phyloP scores from a whole-genome alignment of 2,888 invertebrate genomes.

The Stenodema calcarata region DNA sequence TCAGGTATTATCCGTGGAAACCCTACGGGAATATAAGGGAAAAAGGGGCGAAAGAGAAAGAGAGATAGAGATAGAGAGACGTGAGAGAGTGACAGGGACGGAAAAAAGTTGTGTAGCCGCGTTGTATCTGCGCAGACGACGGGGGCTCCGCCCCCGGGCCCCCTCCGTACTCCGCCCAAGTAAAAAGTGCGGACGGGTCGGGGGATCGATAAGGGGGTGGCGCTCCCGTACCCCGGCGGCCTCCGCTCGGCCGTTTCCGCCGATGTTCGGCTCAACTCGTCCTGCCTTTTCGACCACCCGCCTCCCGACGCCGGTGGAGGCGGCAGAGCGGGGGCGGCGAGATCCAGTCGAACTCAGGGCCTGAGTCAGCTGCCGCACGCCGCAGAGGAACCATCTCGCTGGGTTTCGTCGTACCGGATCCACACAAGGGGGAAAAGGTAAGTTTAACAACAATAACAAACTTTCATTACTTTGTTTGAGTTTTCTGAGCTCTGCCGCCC shows the following conservation, averaged over 20 bases:
- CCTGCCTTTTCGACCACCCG: neutral
- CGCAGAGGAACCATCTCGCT: slow-evolving; percentile 38
- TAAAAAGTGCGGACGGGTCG: slow-evolving; percentile 26
- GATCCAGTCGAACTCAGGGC: slow-evolving; percentile 3
- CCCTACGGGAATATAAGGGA: neutral
- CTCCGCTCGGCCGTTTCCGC: neutral
- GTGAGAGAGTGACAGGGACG: neutral
- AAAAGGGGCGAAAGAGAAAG: slow-evolving; percentile 14
- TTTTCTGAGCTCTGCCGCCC: slow-evolving; percentile 45
- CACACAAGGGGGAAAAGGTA: slow-evolving; percentile 40
- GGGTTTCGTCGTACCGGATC: neutral
- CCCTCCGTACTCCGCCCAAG: slow-evolving; percentile 28
- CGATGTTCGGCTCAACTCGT: neutral
- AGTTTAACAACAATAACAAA: slow-evolving; percentile 51
- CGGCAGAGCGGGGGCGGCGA: slow-evolving; percentile 44
- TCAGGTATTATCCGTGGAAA: neutral
- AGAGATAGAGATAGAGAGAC: neutral
- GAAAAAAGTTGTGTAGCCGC: slow-evolving; percentile 46
- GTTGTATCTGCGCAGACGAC: slow-evolving; percentile 46
- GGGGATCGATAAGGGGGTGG: slow-evolving; percentile 39
- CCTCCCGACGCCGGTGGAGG: no score
- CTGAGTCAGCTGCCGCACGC: slow-evolving; percentile 49
- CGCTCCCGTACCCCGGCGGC: neutral
- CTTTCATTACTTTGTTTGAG: slow-evolving; percentile 52
- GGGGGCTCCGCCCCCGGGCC: slow-evolving; percentile 39